Evolutionary conservation across 2,113 vertebrate genomes (phyloP), one percentile per base, ranked within the genome.

Genomic region (Poicephalus meyeri): DNA sequence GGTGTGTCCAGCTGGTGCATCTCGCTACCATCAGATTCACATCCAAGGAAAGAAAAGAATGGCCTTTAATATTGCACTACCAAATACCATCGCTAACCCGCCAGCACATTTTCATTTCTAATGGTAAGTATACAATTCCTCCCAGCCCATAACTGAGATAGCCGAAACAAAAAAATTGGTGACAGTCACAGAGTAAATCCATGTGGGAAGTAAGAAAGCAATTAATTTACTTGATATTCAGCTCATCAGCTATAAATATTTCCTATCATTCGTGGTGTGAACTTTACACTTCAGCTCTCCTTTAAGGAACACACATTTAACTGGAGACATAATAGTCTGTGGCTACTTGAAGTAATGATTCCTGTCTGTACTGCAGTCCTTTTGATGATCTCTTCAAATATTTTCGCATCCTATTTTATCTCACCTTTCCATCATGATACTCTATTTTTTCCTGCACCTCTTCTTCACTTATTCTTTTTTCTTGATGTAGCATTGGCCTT

Each of bases 341-440:
- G 44, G 7, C 23, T 88, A 33, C 33, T 53, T 44, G 56, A 76
- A 94, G n/a, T 17, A 60, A 24, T 71, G 35, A 31, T 60, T 91
- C 55, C 18, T 16, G 42, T 53, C 31, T 46, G 25, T 53, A 58
- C 16, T 39, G 29, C 44, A 39, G 31, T 37, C 37, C 18, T 64
- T 6, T 5, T 37, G 16, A 44, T 29, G 31, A 44, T 39, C 10
- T 61, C 56, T 80, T 55, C 8, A 37, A 61, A 28, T 60, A 47
- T n/a, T n/a, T 81, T 78, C 47, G 31, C 33, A 68, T 10, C 2
- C 8, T 77, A 8, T 78, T 91, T 83, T 86, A 20, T 47, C 81
- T 96, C 93, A 98, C 97, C 94, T 98, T 98, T 88, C 97, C 97
- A 94, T 98, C 97, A 87, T 10, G 53, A 88, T 96, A 96, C 31